Base-by-base conservation (phyloP, 2,888 invertebrate species). In the Drosophila subsilvestris region DNA sequence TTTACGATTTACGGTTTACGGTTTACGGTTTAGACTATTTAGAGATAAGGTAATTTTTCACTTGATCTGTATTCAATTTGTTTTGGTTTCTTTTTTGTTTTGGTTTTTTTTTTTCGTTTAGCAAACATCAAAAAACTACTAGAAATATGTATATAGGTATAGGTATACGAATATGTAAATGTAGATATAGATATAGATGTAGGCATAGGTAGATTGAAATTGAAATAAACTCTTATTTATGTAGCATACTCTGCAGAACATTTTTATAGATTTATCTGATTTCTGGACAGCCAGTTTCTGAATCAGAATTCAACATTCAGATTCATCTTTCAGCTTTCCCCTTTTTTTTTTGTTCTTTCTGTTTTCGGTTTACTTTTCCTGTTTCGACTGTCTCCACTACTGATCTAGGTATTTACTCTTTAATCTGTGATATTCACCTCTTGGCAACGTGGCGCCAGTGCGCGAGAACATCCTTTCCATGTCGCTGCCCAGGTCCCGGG, bases 401-500 rank as follows among this genome's bases (percentile, higher is more conserved):
- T 91, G 86, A 88, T 91, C 91, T 88, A 92, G 85, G 91, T 91
- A 92, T 92, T 92, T 92, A 88, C 89, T 91, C 90, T 92, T 91
- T 91, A 92, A 89, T 92, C 90, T 92, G 88, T 90, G 91, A 92
- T 92, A 92, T 92, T 94, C 94, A 96, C 96, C 96, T 94, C 95
- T 93, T 79, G 96, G 95, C 93, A 94, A 93, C 83, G 94, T 93
- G 89, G 93, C 92, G 79, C 92, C 91, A 29, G 92, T 91, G 75
- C 92, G 94, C 90, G 93, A 94, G 93, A 95, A 95, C 93, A 95
- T 95, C 66, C 95, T 95, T 89, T 96, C 95, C 92, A 95, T 95
- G 89, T 96, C 95, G 54, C 94, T 94, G 88, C 95, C 94, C 90
- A 95, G 91, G 90, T 96, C 96, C 83, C 96, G 94, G 75, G 94